Base-by-base conservation (phyloP, 2,113 vertebrate species). In the Alethe castanea region DNA sequence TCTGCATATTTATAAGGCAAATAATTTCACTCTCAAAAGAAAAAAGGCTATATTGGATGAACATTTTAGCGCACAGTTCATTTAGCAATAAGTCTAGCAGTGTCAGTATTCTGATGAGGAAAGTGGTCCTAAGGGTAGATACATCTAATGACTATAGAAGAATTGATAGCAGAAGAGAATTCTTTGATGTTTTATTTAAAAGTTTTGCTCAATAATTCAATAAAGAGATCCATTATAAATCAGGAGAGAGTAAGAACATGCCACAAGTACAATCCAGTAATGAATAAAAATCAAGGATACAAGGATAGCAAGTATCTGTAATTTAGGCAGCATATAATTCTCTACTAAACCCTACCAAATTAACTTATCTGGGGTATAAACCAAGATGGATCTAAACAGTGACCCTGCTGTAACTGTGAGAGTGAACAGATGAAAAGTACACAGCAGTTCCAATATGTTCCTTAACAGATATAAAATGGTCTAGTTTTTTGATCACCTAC, bases 131-230 rank as follows among this genome's bases (percentile, higher is more conserved):
- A 71, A 56, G 94, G 88, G 87, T 64, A 96, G 93, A 90, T 91
- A 76, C 33, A 81, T 92, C 93, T 92, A 79, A 85, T 5, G 19
- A 94, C 94, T 95, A 54, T 56, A 83, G 80, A 71, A 96, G 83
- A 97, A 92, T 31, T 92, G 86, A 92, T 94, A 86, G 88, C 25
- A 95, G 86, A 91, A 91, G 69, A 95, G 52, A 84, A 86, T 84
- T 50, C 95, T 97, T 97, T 91, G 93, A 96, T 97, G 83, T 94
- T 97, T 96, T 96, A 96, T 97, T 96, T 96, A 96, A 97, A 80
- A 87, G 48, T 91, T 96, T 92, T 94, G 78, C 88, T 97, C 94
- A 96, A 95, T 97, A 96, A 97, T 97, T 97, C 95, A 97, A 74
- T 91, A 96, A 96, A 92, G 92, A 95, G 84, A 93, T 93, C 89